A percentile compares a stretch with the other conserved stretches of the same genome.
Conservation (phyloP, 2,113 vertebrate genomes). For the Perognathus longimembris region DNA sequence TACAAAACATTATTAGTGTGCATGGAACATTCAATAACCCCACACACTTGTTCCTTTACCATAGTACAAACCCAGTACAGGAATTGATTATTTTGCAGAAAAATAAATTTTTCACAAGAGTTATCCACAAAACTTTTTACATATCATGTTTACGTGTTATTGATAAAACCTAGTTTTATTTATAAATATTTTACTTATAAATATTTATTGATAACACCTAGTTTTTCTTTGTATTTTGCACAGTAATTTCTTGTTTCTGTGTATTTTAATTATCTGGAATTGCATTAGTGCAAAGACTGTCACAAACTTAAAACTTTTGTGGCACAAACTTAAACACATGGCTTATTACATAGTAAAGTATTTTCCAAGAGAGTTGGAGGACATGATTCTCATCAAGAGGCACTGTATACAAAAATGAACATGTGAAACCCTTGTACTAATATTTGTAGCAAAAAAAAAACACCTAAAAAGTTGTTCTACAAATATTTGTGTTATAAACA, state of each 20-base stretch:
- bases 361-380: too few species aligned
- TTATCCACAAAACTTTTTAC: not conserved
- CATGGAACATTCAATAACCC: not conserved
- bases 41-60: not conserved
- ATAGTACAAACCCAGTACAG: not conserved
- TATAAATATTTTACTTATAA: too few species aligned
- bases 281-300: not conserved
- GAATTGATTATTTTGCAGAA: too few species aligned
- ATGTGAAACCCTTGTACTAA: too few species aligned
- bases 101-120: too few species aligned
- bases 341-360: too few species aligned
- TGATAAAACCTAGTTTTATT: not conserved
- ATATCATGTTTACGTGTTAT: not conserved
- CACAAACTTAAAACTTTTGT: too few species aligned
- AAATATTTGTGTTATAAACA: not conserved
- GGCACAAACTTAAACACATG: not conserved
- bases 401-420: too few species aligned
- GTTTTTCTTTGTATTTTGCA: not conserved
- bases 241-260: not conserved
- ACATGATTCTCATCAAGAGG: too few species aligned
- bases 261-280: not conserved
- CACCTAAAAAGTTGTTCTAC: too few species aligned
- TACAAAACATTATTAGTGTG: not conserved
- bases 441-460: too few species aligned
- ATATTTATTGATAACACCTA: not conserved